Conservation (phyloP, 1,140 invertebrate genomes). For the Drosophila sucinea region DNA sequence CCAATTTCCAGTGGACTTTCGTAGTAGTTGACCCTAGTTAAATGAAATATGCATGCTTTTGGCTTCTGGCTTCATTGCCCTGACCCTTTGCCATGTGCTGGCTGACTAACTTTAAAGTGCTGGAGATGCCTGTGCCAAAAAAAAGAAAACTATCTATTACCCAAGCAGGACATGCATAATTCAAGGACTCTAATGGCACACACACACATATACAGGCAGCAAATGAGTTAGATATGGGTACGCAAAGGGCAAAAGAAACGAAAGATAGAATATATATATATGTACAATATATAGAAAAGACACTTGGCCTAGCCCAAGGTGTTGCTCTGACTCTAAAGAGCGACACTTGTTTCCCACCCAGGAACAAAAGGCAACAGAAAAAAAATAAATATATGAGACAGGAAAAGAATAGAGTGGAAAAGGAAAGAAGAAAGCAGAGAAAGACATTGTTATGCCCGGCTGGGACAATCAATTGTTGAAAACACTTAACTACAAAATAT, state of each 20-base stretch:
- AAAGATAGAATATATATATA: too few species aligned
- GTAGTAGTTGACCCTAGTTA: conserved; percentile 4
- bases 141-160: conserved; percentile 31
- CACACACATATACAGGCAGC: background rate
- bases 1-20: background rate
- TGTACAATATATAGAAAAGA: conserved; percentile 1
- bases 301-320: conserved; percentile 44
- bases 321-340: conserved; percentile 47
- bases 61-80: background rate
- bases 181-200: conserved; percentile 42
- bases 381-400: background rate
- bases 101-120: conserved; percentile 15
- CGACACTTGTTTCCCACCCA: conserved; percentile 30
- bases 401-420: background rate
- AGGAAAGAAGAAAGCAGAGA: conserved; percentile 6
- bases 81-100: background rate
- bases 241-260: conserved; percentile 1
- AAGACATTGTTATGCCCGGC: conserved; percentile 8
- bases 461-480: conserved; percentile 14
- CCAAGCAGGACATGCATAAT: conserved; percentile 51
- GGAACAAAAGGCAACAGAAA: conserved; percentile 25
- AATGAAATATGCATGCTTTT: conserved; percentile 18
- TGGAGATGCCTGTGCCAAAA: background rate
- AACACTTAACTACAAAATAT: conserved; percentile 35
- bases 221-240: background rate